Base-by-base conservation (phyloP, 1,140 invertebrate genomes). In the Spodoptera frugiperda region DNA sequence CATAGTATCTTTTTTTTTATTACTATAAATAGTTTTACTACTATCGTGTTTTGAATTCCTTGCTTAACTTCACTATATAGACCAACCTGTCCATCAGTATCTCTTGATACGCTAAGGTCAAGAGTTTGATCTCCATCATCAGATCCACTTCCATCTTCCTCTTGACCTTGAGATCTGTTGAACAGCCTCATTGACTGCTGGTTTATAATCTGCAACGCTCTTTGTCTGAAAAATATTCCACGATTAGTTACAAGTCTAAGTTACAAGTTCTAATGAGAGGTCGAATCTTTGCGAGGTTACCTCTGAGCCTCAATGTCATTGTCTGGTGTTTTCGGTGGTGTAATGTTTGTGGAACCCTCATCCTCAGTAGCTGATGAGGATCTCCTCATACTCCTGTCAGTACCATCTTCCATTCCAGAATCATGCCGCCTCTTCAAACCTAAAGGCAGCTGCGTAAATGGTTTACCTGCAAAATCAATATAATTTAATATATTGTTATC, bases 101-200 rank as follows among this genome's bases (percentile, higher is more conserved):
- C 93, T 78, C 93, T 94, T 19, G 93, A 94, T 0, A 94, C 88
- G 68, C 94, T 94, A n/a, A 94, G 82, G 82, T 95, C 94, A 44
- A 95, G 87, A 33, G 94, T 95, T 76, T 94, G 91, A 48, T 95
- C 94, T 78, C 94, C 94, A 82, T 94, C 94, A 78, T 94, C 94
- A 82, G 92, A 93, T n/a, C 90, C 91, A 74, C 93, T 94, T 3
- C 87, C 91, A 17, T 94, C 93, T 71, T 94, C 92, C 30, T 94
- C 92, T 44, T 89, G 88, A 75, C 75, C 77, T 76, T 90, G 88
- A 75, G 84, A 83, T 80, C 91, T 87, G 9, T 88, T 89, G 46
- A 92, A 89, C 67, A 94, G 84, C 77, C 92, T 87, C 90, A 93
- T 87, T 0, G 92, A 91, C 77, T 93, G 92, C 55, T 93, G 90